A percentile compares a stretch with the other conserved stretches of the same genome.
Conservation (phyloP, 2,797 vertebrate species). For the Sitta carolinensis region DNA sequence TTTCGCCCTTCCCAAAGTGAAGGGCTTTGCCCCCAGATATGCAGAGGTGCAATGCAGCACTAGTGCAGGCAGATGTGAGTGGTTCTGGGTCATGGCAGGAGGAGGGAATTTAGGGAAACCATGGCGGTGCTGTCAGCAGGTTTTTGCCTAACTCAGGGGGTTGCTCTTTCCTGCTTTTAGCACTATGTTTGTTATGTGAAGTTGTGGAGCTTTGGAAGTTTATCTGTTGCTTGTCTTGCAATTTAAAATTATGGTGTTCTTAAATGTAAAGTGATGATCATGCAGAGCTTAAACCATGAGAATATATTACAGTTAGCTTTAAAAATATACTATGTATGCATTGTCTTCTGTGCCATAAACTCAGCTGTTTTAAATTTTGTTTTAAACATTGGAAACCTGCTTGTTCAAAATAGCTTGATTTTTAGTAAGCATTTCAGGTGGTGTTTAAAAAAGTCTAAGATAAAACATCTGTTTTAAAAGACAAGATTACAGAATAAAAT, state of each 20-base stretch:
- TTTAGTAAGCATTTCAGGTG: background rate
- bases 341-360: background rate
- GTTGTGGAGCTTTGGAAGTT: background rate
- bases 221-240: background rate
- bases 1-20: background rate
- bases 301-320: background rate
- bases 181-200: background rate
- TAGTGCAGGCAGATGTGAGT: accelerated
- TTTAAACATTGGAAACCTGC: background rate
- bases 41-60: accelerated
- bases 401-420: background rate
- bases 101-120: background rate
- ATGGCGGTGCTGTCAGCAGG: accelerated
- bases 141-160: background rate
- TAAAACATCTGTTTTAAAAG: background rate
- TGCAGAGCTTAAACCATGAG: background rate
- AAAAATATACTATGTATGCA: background rate
- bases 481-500: background rate
- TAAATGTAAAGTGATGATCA: background rate
- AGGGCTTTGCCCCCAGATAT: background rate
- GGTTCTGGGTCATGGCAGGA: background rate
- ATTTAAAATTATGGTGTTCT: background rate
- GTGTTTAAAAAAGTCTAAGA: background rate
- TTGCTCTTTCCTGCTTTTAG: background rate
- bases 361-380: background rate